Base-by-base conservation (phyloP, 1,140 invertebrate genomes). In the Agrilus planipennis region DNA sequence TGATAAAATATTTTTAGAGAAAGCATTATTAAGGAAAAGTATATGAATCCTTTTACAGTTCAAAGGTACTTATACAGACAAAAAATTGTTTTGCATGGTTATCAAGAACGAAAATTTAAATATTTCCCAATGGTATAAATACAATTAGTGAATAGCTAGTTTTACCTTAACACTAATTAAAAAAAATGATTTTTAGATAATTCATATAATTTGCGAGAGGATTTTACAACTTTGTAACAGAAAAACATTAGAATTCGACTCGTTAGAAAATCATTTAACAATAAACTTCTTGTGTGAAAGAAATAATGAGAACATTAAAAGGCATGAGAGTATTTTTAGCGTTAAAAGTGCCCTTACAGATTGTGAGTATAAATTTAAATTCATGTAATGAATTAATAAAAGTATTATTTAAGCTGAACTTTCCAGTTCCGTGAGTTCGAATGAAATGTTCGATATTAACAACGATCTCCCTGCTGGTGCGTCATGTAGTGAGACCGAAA, bases 161-260 rank as follows among this genome's bases (percentile, higher is more conserved):
- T n/a, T n/a, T n/a, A n/a, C n/a, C n/a, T n/a, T n/a, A n/a, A n/a
- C n/a, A n/a, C n/a, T n/a, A n/a, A n/a, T n/a, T n/a, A n/a, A n/a
- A n/a, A n/a, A n/a, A n/a, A n/a, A n/a, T n/a, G n/a, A n/a, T n/a
- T 69, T 63, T 14, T 60, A 87, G 83, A 73, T 86, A 36, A 58
- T 89, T 11, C 84, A 83, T 57, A 68, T 72, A 21, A 67, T 85
- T 32, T 87, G 84, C 53, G 83, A 88, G 55, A 69, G 83, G 32
- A 72, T 88, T 12, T 67, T 89, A 1, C 72, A 75, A 48, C 58
- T 84, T 0, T 81, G 79, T 47, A 72, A 73, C 4, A 75, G 75
- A 52, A 64, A 67, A 9, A 64, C 68, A 10, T 63, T 68, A 30
- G 51, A 61, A 27, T 66, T 65, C 31, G 35, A 44, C 11, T 41